Evolutionary conservation across 2,888 invertebrate species (phyloP).

Genomic region (Euplagia quadripunctaria): DNA sequence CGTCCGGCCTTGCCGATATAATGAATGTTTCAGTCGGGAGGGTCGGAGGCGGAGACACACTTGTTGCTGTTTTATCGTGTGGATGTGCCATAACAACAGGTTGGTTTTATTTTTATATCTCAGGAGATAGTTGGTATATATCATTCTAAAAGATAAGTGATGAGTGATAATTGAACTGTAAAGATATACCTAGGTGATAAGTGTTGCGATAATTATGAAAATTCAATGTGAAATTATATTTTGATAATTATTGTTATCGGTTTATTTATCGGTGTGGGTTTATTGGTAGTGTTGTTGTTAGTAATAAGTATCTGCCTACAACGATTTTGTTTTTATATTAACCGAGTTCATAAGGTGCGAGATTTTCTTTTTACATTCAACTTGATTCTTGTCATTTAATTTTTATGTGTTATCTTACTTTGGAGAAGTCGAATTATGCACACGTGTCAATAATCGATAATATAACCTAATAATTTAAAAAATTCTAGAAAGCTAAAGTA

Average conservation of each 20-base stretch:
- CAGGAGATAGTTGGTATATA: background rate
- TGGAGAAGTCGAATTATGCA: too few relatives aligned
- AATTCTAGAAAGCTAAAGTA: too few relatives aligned
- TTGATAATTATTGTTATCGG: background rate
- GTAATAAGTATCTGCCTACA: background rate
- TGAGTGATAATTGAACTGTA: background rate
- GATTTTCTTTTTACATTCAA: background rate
- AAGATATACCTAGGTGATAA: background rate
- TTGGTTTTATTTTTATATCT: slow-evolving; percentile 17
- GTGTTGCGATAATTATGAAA: background rate
- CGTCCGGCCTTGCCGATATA: background rate
- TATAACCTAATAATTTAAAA: too few relatives aligned
- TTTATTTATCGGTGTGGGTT: background rate
- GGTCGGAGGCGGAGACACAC: slow-evolving; percentile 32
- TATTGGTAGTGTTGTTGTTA: background rate
- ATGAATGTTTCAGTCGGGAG: slow-evolving; percentile 20
- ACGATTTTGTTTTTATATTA: too few relatives aligned
- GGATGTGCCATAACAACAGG: slow-evolving; percentile 37
- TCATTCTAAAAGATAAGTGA: background rate
- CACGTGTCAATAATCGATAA: too few relatives aligned
- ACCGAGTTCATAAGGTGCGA: too few relatives aligned
- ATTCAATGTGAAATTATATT: background rate
- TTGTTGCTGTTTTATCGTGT: slow-evolving; percentile 42
- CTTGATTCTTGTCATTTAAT: too few relatives aligned
- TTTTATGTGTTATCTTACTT: too few relatives aligned